Evolutionary conservation across 2,888 invertebrate genomes (phyloP).

Genomic region (Cryptocephalus primarius): DNA sequence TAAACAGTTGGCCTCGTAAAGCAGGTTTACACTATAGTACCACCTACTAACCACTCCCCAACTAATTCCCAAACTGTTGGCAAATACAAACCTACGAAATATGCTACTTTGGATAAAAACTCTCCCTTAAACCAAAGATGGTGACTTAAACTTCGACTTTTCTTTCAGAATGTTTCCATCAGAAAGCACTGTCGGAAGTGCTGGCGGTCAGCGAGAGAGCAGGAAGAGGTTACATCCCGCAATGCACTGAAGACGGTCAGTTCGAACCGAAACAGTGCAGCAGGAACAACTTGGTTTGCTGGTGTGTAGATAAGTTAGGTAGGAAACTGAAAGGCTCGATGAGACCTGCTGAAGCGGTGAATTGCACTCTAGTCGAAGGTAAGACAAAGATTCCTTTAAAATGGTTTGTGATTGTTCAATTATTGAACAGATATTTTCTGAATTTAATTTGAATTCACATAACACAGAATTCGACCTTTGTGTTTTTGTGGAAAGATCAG

Average conservation of each 20-base stretch:
- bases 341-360: conserved; percentile 61
- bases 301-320: conserved; percentile 75
- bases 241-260: conserved; percentile 62
- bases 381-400: conserved; percentile 4
- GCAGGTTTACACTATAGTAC: too few relatives aligned
- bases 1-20: too few relatives aligned
- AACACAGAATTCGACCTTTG: too few relatives aligned
- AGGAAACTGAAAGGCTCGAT: conserved; percentile 69
- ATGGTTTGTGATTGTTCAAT: too few relatives aligned
- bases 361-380: conserved; percentile 44
- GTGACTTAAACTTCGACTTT: background rate
- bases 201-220: conserved; percentile 67
- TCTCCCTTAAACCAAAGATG: too few relatives aligned
- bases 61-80: too few relatives aligned
- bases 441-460: too few relatives aligned
- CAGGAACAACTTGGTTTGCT: conserved; percentile 74
- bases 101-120: too few relatives aligned
- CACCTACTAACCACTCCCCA: too few relatives aligned
- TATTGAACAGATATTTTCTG: too few relatives aligned
- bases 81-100: too few relatives aligned
- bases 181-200: conserved; percentile 65
- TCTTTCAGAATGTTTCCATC: conserved; percentile 55
- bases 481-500: too few relatives aligned
- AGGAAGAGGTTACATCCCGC: conserved; percentile 75
- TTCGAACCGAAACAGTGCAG: conserved; percentile 71